Base-by-base conservation (phyloP, 2,797 vertebrate genomes). In the Eulemur coronatus region DNA sequence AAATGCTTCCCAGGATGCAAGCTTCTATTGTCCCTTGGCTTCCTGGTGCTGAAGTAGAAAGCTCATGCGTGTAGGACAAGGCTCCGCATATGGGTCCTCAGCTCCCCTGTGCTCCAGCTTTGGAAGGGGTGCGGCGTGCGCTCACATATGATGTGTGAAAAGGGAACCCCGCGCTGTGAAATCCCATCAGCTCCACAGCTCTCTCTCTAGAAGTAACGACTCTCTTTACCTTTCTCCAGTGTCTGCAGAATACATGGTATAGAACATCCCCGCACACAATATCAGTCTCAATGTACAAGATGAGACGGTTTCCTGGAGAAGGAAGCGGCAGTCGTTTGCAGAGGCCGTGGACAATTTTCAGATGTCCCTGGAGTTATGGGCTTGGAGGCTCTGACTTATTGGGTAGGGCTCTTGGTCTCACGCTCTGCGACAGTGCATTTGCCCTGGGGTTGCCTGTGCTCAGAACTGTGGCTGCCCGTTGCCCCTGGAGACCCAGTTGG, bases 111-210 rank as follows among this genome's bases (percentile, higher is more conserved):
- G 18, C n/a, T 22, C 4, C 0, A 33, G 28, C 15, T 24, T 28
- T 22, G 69, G 46, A 43, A 30, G 9, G 30, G 0, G 0, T 13
- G 33, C 0, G 1, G 7, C 15, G 0, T 1, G 3, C 15, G 0
- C 7, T 41, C 22, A 61, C 0, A 0, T 0, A 7, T 4, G 8
- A 61, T 4, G 38, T 5, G 1, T 14, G 30, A 26, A 33, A 9
- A 38, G 0, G 17, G 20, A 33, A 5, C 24, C 5, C 10, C 0
- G 3, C 0, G 0, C n/a, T 26, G 13, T 14, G 30, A 12, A 28
- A 65, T 13, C 4, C 14, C 26, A 1, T 38, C 35, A n/a, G 8
- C 4, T 15, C 20, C 9, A 4, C 2, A 0, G 22, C 20, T 14
- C 63, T 17, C 43, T 9, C 3, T 18, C 11, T 43, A 15, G 7